A percentile compares a stretch with the other conserved stretches of the same genome.
Conservation (phyloP, 1,140 invertebrate species). For the Eriosoma lanigerum region DNA sequence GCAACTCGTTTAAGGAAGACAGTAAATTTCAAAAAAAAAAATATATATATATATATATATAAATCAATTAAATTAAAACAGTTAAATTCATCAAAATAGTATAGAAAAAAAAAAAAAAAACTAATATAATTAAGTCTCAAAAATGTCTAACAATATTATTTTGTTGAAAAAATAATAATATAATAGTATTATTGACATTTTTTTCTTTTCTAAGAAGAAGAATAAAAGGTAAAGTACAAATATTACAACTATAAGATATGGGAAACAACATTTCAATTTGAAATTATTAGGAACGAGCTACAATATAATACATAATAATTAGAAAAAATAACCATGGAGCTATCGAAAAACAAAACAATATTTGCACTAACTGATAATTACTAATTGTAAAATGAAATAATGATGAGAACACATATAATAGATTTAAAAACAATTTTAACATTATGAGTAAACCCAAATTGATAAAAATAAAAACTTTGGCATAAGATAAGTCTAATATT, state of each 20-base stretch:
- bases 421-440: neutral
- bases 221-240: slow-evolving; percentile 20
- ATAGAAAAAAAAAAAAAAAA: neutral
- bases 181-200: neutral
- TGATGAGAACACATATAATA: neutral
- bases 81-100: neutral
- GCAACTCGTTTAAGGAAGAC: neutral
- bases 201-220: neutral
- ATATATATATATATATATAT: neutral
- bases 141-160: slow-evolving; percentile 24
- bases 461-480: slow-evolving; percentile 16
- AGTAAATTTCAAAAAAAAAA: neutral
- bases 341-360: slow-evolving; percentile 12
- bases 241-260: neutral
- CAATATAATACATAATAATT: neutral
- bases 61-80: slow-evolving; percentile 10
- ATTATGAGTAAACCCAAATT: neutral
- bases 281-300: slow-evolving; percentile 33
- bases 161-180: neutral
- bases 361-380: neutral
- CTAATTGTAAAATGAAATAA: neutral
- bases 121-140: slow-evolving; percentile 31
- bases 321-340: neutral
- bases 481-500: neutral
- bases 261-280: slow-evolving; percentile 3